A percentile compares a stretch with the other conserved stretches of the same genome.
These are phyloP conservation scores for Macrophya alboannulata DNA, from an alignment of 2,888 invertebrate species.

Conservation along the genomic window DNA sequence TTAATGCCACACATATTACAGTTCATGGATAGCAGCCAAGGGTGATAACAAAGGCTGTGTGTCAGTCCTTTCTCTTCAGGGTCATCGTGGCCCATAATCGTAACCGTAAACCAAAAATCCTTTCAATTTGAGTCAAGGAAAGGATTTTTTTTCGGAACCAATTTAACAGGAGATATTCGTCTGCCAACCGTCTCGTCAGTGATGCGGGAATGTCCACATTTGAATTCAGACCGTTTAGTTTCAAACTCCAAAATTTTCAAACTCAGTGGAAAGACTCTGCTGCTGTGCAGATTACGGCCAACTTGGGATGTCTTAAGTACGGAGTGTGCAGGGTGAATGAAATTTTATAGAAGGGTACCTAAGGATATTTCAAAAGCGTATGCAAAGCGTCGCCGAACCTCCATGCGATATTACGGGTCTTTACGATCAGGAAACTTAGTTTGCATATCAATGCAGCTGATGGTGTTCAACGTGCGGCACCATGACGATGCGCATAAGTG, in stretches of 20 bases:
- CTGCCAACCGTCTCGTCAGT: too few species aligned
- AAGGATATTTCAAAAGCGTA: constrained; percentile 45
- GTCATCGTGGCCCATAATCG: neutral
- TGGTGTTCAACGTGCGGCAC: constrained; percentile 37
- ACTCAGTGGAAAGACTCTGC: neutral
- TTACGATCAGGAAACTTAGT: constrained; percentile 73
- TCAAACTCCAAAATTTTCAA: neutral
- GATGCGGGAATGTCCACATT: neutral
- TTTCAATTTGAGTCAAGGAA: neutral
- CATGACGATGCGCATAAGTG: constrained; percentile 26
- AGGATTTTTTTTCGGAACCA: neutral
- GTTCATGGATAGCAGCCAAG: neutral
- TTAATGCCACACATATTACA: constrained; percentile 26
- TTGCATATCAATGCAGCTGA: constrained; percentile 73
- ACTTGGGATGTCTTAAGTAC: neutral
- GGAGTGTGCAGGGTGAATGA: neutral
- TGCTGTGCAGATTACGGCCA: neutral
- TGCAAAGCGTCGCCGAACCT: constrained; percentile 63
- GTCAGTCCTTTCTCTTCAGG: neutral
- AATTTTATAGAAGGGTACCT: neutral
- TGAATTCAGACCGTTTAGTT: constrained; percentile 1
- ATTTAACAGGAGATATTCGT: too few species aligned
- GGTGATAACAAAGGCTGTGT: neutral
- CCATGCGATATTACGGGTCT: constrained; percentile 71
- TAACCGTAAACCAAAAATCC: neutral